Conservation (phyloP, 2,797 vertebrate genomes). For the Halcyon leucocephala region DNA sequence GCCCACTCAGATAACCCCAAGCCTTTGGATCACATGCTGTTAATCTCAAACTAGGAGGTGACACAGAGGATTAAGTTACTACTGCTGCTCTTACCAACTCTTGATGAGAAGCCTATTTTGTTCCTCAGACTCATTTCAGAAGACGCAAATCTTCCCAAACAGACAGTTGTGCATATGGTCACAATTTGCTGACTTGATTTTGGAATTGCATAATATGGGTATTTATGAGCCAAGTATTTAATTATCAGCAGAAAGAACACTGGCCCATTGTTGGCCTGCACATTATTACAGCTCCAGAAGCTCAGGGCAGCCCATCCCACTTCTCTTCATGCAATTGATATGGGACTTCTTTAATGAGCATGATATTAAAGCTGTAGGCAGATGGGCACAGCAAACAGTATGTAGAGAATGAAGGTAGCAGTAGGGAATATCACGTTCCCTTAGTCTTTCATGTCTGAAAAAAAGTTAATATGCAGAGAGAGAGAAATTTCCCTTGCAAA, state of each 20-base stretch:
- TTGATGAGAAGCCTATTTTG: not conserved
- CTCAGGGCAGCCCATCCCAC: not conserved
- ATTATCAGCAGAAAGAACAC: constrained; percentile 44
- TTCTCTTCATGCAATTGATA: not conserved
- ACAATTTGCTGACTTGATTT: constrained; percentile 42
- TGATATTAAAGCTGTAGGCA: constrained; percentile 14
- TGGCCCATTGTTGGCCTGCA: constrained; percentile 2
- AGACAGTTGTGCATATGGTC: not conserved
- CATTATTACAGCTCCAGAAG: not conserved
- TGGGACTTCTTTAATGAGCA: not conserved
- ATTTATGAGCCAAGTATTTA: constrained; percentile 57
- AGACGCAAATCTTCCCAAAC: not conserved
- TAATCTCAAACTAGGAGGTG: not conserved
- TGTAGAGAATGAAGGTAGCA: not conserved
- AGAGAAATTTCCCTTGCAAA: not conserved
- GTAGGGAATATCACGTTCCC: not conserved
- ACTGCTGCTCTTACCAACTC: not conserved
- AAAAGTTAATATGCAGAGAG: not conserved
- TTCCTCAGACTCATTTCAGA: not conserved
- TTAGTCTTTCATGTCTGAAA: not conserved
- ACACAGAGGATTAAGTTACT: not conserved
- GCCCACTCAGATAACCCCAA: not conserved
- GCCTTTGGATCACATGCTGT: not conserved
- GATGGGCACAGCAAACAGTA: not conserved
- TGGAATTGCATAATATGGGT: constrained; percentile 37